Conservation (phyloP, 1,140 invertebrate genomes). For the Acromyrmex charruanus region DNA sequence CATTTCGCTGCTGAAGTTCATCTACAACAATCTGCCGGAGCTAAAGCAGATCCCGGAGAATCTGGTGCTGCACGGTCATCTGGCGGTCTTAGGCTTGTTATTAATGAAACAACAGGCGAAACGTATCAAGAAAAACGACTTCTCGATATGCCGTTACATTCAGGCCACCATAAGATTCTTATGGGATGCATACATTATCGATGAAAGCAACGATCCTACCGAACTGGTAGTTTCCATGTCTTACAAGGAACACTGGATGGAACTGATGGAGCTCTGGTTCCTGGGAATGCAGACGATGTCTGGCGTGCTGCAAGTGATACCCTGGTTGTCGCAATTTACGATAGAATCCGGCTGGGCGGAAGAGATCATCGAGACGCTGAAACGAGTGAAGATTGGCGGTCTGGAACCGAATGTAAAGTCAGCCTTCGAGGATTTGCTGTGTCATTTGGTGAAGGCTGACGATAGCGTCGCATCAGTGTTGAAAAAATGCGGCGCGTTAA, state of each 20-base stretch:
- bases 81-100: conserved; percentile 93
- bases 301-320: conserved; percentile 91
- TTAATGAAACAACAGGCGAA: conserved; percentile 94
- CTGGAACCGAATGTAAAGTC: conserved; percentile 94
- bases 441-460: conserved; percentile 94
- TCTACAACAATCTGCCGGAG: conserved; percentile 94
- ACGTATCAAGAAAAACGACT: conserved; percentile 94
- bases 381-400: conserved; percentile 93
- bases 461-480: conserved; percentile 91
- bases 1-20: conserved; percentile 93
- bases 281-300: conserved; percentile 97
- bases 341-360: conserved; percentile 97
- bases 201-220: conserved; percentile 93
- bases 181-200: conserved; percentile 96
- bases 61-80: conserved; percentile 93
- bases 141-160: conserved; percentile 95
- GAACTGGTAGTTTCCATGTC: conserved; percentile 93
- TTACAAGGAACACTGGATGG: conserved; percentile 95
- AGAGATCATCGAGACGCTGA: conserved; percentile 93
- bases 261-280: conserved; percentile 97
- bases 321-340: conserved; percentile 96
- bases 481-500: conserved; percentile 93
- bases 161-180: conserved; percentile 95
- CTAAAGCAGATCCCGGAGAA: conserved; percentile 94
- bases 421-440: conserved; percentile 96